Base-by-base conservation (phyloP, 1,140 invertebrate species). In the Papilio machaon region DNA sequence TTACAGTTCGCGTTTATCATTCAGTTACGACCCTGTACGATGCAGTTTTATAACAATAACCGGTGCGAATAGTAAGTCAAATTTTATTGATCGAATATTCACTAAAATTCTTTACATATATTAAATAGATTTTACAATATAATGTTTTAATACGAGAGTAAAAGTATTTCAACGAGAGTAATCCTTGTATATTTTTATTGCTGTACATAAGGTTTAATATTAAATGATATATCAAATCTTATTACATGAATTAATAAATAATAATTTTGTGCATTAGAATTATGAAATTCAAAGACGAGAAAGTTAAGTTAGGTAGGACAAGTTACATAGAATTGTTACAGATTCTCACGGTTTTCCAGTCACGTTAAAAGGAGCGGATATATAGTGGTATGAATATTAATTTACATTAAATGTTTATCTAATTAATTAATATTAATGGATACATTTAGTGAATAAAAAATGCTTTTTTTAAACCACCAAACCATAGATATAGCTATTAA, bases 21-120 rank as follows among this genome's bases (percentile, higher is more conserved):
- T 19, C n/a, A 58, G 13, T 70, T 5, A 15, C 30, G 64, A 67
- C 30, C 3, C 30, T 23, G 23, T 13, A 67, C 23, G 9, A 5
- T 10, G 64, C 13, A 70, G 64, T 70, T 35, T 11, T 38, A 0
- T 2, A 64, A 64, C 15, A 64, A 70, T 35, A 70, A 38, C 30
- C 30, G 19, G 60, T 23, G 64, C 30, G 30, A 70, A 70, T 70
- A 70, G 64, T 64, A 64, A 64, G 60, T 70, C 64, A 38, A 70
- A 70, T 15, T 35, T 70, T 70, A 70, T 30, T 70, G 38, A 38
- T 70, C 64, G 64, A 30, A 70, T 35, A 15, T 15, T 70, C 30
- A 5, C 8, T 70, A 15, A 10, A 70, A 11, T 13, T 35, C 11
- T 15, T 23, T 67, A 23, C 58, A 35, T 23, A 67, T 67, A 13